These are phyloP conservation scores for Mantis religiosa DNA, from an alignment of 2,888 invertebrate genomes.

Conservation along the genomic window DNA sequence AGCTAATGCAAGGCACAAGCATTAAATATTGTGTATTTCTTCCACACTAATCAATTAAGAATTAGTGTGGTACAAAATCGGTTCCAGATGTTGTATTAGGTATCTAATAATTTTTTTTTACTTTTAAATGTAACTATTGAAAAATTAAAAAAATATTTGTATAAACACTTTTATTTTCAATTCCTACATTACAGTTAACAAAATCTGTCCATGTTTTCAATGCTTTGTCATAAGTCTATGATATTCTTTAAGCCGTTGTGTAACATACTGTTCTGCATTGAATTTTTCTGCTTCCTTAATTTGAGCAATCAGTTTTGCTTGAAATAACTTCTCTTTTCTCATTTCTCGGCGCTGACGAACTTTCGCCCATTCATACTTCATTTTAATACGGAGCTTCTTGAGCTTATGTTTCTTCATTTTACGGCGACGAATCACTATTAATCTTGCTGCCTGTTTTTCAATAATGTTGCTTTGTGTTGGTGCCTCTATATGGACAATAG, in stretches of 20 bases:
- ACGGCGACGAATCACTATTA: conserved; percentile 71
- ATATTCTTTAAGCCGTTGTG: conserved; percentile 56
- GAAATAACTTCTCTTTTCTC: conserved; percentile 73
- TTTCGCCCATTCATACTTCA: conserved; percentile 73
- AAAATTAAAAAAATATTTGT: too few species aligned
- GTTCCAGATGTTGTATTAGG: too few species aligned
- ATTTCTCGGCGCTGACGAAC: conserved; percentile 65
- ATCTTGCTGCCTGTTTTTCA: conserved; percentile 66
- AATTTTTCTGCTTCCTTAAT: conserved; percentile 71
- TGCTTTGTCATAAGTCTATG: conserved; percentile 7
- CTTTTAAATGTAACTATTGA: too few species aligned
- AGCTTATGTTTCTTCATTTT: conserved; percentile 88
- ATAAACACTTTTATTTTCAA: too few species aligned
- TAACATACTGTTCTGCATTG: conserved; percentile 68
- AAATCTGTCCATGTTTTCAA: neutral
- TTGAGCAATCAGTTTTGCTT: conserved; percentile 62
- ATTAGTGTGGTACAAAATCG: too few species aligned
- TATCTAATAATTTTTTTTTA: too few species aligned
- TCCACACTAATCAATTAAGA: too few species aligned
- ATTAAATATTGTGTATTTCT: too few species aligned
- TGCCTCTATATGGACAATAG: conserved; percentile 39
- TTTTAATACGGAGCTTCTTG: conserved; percentile 71
- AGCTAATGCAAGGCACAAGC: too few species aligned
- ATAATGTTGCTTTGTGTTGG: conserved; percentile 46
- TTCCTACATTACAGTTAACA: too few species aligned